Base-by-base conservation (phyloP, 2,113 vertebrate genomes). In the Pionites leucogaster region DNA sequence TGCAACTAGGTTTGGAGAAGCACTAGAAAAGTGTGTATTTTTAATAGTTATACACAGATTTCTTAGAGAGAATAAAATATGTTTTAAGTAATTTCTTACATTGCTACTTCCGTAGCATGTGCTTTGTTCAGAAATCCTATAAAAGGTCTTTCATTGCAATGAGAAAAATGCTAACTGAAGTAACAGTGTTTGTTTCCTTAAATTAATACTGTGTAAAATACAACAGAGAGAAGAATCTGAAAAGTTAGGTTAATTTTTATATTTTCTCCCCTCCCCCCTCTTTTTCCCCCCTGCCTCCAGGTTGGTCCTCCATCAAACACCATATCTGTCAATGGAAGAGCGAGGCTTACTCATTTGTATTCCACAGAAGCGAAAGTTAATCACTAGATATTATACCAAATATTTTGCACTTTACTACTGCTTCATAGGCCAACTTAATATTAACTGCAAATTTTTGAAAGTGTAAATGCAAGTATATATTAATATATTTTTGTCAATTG, bases 221-320 rank as follows among this genome's bases (percentile, higher is more conserved):
- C 12, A 41, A 55, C 49, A 81, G 47, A 53, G 63, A 88, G 49
- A 68, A 91, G 87, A 93, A 85, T 57, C 8, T 39, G 52, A 14
- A 92, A 91, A 88, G 49, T 70, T 62, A 75, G 25, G 47, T 62
- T 92, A 89, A 91, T 91, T 31, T 46, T 86, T 97, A 22, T 87
- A 71, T 84, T 31, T 12, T 63, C 16, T 22, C 20, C 46, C 41
- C 10, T 88, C 44, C 86, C 35, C 82, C 44, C 10, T 20, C 5
- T 11, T 60, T 42, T 14, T 4, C 0, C 12, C 5, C n/a, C 11
- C 10, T 19, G 2, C 64, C n/a, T 94, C 80, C 86, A 99, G 98
- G 98, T 98, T 88, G 97, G 97, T 68, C 96, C 98, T 92, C 98
- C 97, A 28, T 97, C 97, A 64, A 98, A 98, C 92, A 98, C 97